phyloP scores from a whole-genome alignment of 1,140 invertebrate species.

The Ericerus pela region DNA sequence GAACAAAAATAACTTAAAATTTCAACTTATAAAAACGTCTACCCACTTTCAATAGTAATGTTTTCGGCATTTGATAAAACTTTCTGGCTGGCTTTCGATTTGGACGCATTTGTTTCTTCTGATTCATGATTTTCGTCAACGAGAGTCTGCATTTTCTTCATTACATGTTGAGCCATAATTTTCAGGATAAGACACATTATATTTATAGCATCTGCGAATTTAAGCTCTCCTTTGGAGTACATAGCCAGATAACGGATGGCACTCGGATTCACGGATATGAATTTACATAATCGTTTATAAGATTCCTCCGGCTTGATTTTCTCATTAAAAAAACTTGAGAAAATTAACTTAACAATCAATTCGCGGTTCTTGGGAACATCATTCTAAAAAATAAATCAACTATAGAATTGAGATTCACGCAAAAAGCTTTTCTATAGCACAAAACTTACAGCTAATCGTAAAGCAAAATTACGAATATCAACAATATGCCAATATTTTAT shows the following conservation, averaged over 20 bases:
- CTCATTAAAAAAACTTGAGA: constrained; percentile 13
- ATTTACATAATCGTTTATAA: constrained; percentile 10
- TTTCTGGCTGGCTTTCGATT: not conserved
- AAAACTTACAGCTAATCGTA: constrained; percentile 20
- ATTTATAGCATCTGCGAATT: not conserved
- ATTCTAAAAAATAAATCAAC: constrained; percentile 16
- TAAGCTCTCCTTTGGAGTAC: constrained; percentile 13
- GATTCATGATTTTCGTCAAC: not conserved
- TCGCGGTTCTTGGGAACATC: constrained; percentile 16
- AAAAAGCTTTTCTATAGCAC: not conserved
- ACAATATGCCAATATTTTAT: constrained; percentile 19
- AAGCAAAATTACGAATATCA: constrained; percentile 17
- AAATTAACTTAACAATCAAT: constrained; percentile 17
- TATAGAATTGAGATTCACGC: not conserved
- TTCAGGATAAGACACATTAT: constrained; percentile 7
- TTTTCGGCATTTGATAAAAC: not conserved
- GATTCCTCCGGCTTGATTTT: constrained; percentile 7
- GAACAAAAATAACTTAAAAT: too few species aligned
- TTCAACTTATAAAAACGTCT: too few species aligned
- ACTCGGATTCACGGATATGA: constrained; percentile 13
- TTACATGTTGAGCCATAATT: not conserved
- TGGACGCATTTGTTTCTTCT: constrained; percentile 6
- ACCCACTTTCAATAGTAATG: too few species aligned
- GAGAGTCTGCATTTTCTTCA: constrained; percentile 7
- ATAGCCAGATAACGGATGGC: constrained; percentile 17